Percentiles rank a stretch among this genome's conserved stretches.
Evolutionary conservation across 2,888 invertebrate species (phyloP).

Genomic region (Philopedon plagiatum): DNA sequence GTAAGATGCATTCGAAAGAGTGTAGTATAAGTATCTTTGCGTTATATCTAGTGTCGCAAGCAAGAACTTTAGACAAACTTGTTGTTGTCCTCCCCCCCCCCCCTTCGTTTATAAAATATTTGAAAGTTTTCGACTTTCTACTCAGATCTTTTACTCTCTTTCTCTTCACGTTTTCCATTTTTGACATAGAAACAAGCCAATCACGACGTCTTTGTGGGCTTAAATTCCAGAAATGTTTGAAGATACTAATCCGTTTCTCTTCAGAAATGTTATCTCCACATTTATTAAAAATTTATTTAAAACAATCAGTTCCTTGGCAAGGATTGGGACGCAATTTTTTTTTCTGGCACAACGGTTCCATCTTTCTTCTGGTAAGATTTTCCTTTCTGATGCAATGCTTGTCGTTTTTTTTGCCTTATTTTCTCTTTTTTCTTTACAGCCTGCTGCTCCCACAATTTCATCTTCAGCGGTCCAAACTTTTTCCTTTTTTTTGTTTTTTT

Average conservation of each 20-base stretch:
- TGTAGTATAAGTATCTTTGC: conserved; percentile 19
- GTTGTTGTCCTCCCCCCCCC: conserved; percentile 16
- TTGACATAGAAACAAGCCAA: conserved; percentile 17
- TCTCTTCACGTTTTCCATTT: conserved; percentile 9
- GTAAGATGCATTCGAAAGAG: conserved; percentile 7
- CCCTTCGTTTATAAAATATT: conserved; percentile 22
- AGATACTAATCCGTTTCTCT: not conserved
- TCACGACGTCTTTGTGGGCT: conserved; percentile 6
- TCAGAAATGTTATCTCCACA: not conserved
- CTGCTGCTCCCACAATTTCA: conserved; percentile 9
- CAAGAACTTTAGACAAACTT: conserved; percentile 21
- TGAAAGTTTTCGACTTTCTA: conserved; percentile 5
- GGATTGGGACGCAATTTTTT: not conserved
- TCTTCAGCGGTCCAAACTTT: conserved; percentile 1
- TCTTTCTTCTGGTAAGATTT: not conserved
- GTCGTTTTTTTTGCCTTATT: conserved; percentile 16
- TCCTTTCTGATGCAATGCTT: not conserved
- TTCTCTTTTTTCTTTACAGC: not conserved
- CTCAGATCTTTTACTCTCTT: conserved; percentile 12
- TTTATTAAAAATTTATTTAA: too few relatives aligned
- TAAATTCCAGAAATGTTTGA: not conserved
- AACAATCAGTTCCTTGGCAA: not conserved
- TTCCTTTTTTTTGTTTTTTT: not conserved
- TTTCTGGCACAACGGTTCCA: not conserved
- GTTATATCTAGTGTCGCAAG: conserved; percentile 15